Evolutionary conservation across 2,113 vertebrate genomes (phyloP), one percentile per base, ranked within the genome.

Genomic region (Aldabrachelys gigantea): DNA sequence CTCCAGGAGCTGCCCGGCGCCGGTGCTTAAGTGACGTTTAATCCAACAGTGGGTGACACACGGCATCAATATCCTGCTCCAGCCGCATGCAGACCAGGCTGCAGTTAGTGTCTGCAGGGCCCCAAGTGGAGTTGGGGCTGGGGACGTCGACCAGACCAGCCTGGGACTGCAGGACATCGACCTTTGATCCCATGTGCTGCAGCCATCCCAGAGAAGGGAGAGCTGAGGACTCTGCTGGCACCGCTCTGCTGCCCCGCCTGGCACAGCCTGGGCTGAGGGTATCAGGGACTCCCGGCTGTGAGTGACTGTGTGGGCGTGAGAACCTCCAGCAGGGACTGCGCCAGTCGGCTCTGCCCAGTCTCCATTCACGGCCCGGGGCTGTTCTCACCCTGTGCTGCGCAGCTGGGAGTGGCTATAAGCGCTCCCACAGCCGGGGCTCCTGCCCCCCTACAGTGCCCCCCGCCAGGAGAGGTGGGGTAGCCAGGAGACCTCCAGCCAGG

Each of bases 91-190:
- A 81, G 41, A 79, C 86, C 92, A 57, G 1, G 2, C 85, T 7
- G 59, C 96, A 89, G 76, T 96, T 92, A 90, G 91, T 93, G 92
- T 59, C 96, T 56, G 94, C 54, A 8, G 87, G 65, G 27, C 31
- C 84, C 3, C 41, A 94, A 92, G 85, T 88, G 75, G 94, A 85
- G 83, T 1, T 57, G 90, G 89, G 87, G 91, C 22, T 25, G 92
- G 27, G 86, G 94, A 16, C n/a, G 82, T 87, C 72, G 6, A 22
- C 69, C 72, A 5, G 22, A 3, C 29, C 47, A 49, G 47, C 47
- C 47, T 49, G 47, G 10, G 47, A 10, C 72, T 41, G 38, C 72
- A 35, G 72, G 72, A 29, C 16, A 14, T 41, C 3, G 35, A 38
- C 22, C 27, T 2, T 19, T 47, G 38, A 79, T 27, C 41, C 38